Conservation (phyloP, 1,140 invertebrate genomes). For the Tachypleus tridentatus region DNA sequence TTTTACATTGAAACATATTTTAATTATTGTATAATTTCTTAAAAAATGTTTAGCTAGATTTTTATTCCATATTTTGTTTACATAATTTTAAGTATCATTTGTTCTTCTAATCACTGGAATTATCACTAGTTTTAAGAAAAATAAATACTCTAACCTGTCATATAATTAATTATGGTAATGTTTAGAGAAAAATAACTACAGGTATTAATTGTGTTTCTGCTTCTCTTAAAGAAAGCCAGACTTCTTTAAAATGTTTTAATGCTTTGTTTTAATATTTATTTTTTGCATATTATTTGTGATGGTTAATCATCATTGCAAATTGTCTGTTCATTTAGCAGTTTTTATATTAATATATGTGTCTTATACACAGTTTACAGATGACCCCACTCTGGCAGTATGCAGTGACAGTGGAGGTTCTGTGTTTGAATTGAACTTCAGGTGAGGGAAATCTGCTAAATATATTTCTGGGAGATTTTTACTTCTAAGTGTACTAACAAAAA, state of each 20-base stretch:
- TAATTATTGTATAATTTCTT: slow-evolving; percentile 10
- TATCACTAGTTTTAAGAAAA: too few species aligned
- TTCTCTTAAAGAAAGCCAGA: too few species aligned
- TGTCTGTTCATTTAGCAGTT: slow-evolving; percentile 30
- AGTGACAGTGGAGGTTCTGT: slow-evolving; percentile 95
- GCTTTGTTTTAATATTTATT: background rate
- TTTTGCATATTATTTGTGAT: background rate
- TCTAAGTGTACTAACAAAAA: too few species aligned
- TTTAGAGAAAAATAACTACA: too few species aligned
- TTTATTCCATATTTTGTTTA: background rate
- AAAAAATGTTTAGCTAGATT: slow-evolving; percentile 1
- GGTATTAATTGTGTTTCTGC: too few species aligned
- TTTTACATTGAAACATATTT: background rate
- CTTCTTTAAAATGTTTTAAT: background rate
- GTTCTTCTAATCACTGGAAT: too few species aligned
- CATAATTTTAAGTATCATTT: too few species aligned
- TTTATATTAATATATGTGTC: slow-evolving; percentile 22
- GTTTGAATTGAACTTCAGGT: slow-evolving; percentile 81
- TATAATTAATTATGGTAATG: too few species aligned
- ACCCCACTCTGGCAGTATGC: slow-evolving; percentile 60
- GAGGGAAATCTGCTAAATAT: slow-evolving; percentile 9
- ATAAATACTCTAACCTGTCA: too few species aligned
- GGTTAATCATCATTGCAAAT: too few species aligned
- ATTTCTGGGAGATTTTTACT: too few species aligned
- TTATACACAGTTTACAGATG: slow-evolving; percentile 53